Evolutionary conservation across 2,113 vertebrate genomes (phyloP).

Genomic region (Conger conger): DNA sequence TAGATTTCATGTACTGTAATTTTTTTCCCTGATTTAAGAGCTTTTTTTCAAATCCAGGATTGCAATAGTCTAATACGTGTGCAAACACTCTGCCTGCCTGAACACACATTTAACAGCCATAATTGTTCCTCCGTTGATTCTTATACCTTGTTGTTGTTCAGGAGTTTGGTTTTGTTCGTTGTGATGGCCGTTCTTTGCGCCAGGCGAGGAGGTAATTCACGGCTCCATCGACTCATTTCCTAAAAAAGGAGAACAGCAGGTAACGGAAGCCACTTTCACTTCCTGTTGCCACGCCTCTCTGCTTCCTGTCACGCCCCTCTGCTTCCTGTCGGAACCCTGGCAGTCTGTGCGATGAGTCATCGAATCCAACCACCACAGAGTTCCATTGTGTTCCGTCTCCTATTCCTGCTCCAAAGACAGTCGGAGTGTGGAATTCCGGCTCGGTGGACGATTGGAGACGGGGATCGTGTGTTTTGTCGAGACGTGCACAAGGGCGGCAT

Average conservation of each 20-base stretch:
- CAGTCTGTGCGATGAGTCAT: background rate
- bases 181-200: too few species aligned
- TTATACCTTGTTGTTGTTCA: too few species aligned
- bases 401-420: slow-evolving; percentile 13
- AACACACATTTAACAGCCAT: background rate
- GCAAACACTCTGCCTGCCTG: background rate
- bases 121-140: background rate
- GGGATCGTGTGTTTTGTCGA: too few species aligned
- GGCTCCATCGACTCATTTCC: too few species aligned
- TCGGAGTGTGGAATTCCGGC: background rate
- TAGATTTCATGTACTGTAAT: slow-evolving; percentile 5
- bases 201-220: too few species aligned
- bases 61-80: background rate
- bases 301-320: background rate
- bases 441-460: background rate
- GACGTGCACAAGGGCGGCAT: slow-evolving; percentile 22
- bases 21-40: background rate
- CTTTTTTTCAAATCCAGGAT: slow-evolving; percentile 1
- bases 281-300: background rate
- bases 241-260: too few species aligned
- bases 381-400: background rate
- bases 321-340: background rate
- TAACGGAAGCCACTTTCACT: background rate
- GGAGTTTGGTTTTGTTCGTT: too few species aligned
- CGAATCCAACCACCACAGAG: background rate